Evolutionary conservation across 2,797 vertebrate genomes (phyloP), one percentile per base, ranked within the genome.

Genomic region (Cetoscarus ocellatus): DNA sequence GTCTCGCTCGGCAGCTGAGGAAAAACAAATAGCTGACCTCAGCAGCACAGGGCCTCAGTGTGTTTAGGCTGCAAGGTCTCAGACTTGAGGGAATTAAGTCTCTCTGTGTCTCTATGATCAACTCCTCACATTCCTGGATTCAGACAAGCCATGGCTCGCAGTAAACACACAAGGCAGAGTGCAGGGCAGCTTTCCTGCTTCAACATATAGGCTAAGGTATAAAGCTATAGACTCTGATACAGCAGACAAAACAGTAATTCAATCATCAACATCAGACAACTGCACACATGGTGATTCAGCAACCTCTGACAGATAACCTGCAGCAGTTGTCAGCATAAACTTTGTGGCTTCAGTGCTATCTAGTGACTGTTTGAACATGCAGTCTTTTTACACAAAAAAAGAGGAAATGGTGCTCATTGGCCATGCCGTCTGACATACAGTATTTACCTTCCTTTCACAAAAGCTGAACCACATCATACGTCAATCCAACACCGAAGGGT

Each of bases 41-140:
- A 70, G 88, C 89, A 86, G 88, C 87, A 92, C 92, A 93, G 89
- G 90, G 89, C 84, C 82, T 90, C 89, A 88, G 91, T 93, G 91
- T 94, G 88, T 91, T 88, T 75, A 68, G 85, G 84, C 85, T 87
- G 86, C 85, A 40, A 76, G 85, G 80, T 89, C 88, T 87, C 50
- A 79, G 82, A 88, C 88, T 84, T 75, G 62, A 76, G 86, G 88
- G 87, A 90, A 90, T 91, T 79, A 86, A 87, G 88, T 90, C 64
- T 57, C 56, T 79, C 72, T 72, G 63, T 86, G 87, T 80, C 81
- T 91, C 85, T 79, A 47, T 79, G 83, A 93, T 91, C 89, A 75
- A 64, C 82, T 83, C 80, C 69, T 86, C 82, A 76, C 84, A 92
- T 93, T 93, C 91, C 92, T 90, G 82, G 70, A 88, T 84, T 77